Evolutionary conservation across 2,113 vertebrate species (phyloP).

Genomic region (Dasyurus viverrinus): DNA sequence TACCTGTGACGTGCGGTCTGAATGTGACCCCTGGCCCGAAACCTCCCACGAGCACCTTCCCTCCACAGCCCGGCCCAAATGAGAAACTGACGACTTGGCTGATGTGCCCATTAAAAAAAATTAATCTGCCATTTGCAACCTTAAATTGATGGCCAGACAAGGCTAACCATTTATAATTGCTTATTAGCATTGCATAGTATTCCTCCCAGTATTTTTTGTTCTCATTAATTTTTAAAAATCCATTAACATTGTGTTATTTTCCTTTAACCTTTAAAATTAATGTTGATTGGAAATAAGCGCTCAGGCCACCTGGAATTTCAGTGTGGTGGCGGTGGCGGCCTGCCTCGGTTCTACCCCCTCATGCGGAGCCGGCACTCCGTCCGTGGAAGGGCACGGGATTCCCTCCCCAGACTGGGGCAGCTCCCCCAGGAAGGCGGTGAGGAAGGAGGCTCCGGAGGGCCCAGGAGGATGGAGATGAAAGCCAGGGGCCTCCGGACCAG

Average conservation of each 20-base stretch:
- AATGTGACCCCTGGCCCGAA: fast-evolving
- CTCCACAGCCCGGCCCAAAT: neutral
- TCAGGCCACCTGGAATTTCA: neutral
- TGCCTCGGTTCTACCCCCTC: neutral
- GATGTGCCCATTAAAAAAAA: neutral
- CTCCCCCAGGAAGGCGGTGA: neutral
- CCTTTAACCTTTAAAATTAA: constrained; percentile 54
- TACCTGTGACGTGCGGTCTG: neutral
- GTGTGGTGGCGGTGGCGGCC: no score
- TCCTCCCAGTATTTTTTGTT: constrained; percentile 45
- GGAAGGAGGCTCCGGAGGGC: neutral
- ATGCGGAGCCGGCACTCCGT: no score
- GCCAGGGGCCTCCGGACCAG: no score
- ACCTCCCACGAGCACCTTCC: neutral
- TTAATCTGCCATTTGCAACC: constrained; percentile 43
- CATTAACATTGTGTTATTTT: constrained; percentile 46
- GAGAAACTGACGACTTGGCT: neutral
- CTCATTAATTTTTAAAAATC: constrained; percentile 23
- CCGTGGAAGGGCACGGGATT: no score
- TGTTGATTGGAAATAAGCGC: constrained; percentile 25
- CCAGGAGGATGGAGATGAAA: neutral
- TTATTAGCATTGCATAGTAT: constrained; percentile 50
- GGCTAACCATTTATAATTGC: constrained; percentile 46
- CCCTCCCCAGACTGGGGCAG: no score
- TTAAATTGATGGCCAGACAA: constrained; percentile 12